Conservation (phyloP, 2,797 vertebrate species). For the Distichodus sexfasciatus region DNA sequence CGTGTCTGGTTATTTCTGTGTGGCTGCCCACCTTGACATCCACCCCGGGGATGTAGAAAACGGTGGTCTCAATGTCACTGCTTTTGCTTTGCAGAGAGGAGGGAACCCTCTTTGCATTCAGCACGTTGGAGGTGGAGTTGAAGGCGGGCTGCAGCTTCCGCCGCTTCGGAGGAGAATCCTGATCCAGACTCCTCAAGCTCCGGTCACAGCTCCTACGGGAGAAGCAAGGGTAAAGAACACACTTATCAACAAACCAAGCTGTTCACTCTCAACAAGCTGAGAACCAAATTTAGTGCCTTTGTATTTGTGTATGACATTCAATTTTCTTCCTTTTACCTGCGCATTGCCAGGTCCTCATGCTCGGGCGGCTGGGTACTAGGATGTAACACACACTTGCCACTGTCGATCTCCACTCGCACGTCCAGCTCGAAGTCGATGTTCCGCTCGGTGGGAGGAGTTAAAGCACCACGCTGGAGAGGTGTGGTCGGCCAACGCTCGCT, state of each 20-base stretch:
- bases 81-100: constrained; percentile 92
- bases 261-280: no score
- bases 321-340: constrained; percentile 81
- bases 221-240: background rate
- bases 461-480: constrained; percentile 77
- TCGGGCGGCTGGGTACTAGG: constrained; percentile 89
- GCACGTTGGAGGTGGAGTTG: constrained; percentile 86
- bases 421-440: constrained; percentile 99
- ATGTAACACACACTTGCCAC: constrained; percentile 96
- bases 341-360: constrained; percentile 87
- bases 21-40: constrained; percentile 88
- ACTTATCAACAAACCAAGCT: no score
- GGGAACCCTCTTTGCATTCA: constrained; percentile 92
- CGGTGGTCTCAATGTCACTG: constrained; percentile 92
- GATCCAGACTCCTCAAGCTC: constrained; percentile 91
- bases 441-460: constrained; percentile 84
- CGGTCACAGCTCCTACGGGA: constrained; percentile 86
- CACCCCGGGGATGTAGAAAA: constrained; percentile 98
- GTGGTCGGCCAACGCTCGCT: constrained; percentile 91
- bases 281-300: no score
- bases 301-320: no score
- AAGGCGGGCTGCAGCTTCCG: constrained; percentile 93
- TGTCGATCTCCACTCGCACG: constrained; percentile 97
- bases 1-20: constrained; percentile 10
- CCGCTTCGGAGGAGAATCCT: constrained; percentile 97